A percentile compares a stretch with the other conserved stretches of the same genome.
Conservation (phyloP, 2,797 vertebrate species). For the Acrocephalus scirpaceus region DNA sequence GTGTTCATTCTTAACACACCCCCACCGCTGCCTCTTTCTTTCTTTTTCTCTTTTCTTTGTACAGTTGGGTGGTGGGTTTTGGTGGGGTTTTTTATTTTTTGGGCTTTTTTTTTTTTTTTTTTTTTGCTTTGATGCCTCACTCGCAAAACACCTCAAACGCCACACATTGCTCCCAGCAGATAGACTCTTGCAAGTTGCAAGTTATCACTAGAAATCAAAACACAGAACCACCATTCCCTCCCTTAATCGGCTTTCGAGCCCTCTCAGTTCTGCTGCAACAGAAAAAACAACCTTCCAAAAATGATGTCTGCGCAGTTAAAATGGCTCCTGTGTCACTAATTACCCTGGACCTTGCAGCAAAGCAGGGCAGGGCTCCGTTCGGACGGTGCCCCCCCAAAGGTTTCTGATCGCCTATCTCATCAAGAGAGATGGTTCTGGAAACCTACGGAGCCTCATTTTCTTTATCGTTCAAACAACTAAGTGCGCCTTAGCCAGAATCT, state of each 20-base stretch:
- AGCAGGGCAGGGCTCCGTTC: conserved; percentile 11
- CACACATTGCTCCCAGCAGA: not conserved
- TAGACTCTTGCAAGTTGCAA: not conserved
- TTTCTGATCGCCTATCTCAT: not conserved
- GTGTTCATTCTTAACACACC: not conserved
- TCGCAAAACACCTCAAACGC: not conserved
- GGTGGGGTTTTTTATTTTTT: too few relatives aligned
- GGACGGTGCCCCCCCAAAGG: not conserved
- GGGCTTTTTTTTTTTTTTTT: not conserved
- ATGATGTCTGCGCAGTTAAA: conserved; percentile 63
- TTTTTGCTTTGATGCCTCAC: not conserved
- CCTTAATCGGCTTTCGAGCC: not conserved
- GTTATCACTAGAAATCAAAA: not conserved
- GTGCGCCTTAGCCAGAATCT: not conserved
- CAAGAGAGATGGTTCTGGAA: not conserved
- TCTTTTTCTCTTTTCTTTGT: not conserved
- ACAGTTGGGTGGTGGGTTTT: not conserved
- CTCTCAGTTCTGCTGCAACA: not conserved
- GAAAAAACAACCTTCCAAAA: conserved; percentile 29
- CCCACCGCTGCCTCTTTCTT: fast-evolving
- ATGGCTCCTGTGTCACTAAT: conserved; percentile 76
- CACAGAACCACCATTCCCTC: not conserved
- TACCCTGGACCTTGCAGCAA: conserved; percentile 19
- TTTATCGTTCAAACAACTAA: not conserved
- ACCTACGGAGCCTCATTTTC: not conserved